Conservation (phyloP, 2,888 invertebrate species). For the Parnassius orleans region DNA sequence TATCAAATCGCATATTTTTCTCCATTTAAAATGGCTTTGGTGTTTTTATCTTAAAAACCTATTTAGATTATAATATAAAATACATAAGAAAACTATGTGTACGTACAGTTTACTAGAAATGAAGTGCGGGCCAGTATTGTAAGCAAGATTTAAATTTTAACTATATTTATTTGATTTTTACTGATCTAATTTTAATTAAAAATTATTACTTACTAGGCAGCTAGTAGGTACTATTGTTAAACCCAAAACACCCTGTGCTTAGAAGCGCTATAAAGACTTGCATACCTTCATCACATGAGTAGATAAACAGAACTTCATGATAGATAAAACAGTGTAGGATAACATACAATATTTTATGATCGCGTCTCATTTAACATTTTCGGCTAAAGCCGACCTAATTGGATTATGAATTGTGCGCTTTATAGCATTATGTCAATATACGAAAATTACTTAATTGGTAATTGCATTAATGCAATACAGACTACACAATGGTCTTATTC, state of each 20-base stretch:
- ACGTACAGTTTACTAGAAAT: constrained; percentile 16
- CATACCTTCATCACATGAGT: too few species aligned
- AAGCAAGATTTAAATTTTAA: constrained; percentile 22
- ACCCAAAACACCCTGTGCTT: constrained; percentile 32
- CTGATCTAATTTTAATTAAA: constrained; percentile 17
- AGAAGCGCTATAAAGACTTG: constrained; percentile 29
- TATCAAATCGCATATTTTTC: not conserved
- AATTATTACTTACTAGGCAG: constrained; percentile 17
- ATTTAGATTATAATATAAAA: constrained; percentile 11
- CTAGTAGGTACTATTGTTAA: constrained; percentile 26
- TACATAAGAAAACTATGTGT: constrained; percentile 17
- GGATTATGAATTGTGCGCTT: constrained; percentile 23
- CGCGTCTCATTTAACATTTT: not conserved
- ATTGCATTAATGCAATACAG: not conserved
- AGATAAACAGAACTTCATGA: too few species aligned
- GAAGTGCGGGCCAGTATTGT: constrained; percentile 21
- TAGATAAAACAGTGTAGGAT: constrained; percentile 7
- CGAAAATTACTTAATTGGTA: constrained; percentile 7
- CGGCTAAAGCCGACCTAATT: constrained; percentile 1
- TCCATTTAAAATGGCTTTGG: not conserved
- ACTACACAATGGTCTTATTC: not conserved
- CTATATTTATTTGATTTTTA: constrained; percentile 17
- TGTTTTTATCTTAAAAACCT: constrained; percentile 10
- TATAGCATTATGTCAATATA: constrained; percentile 18
- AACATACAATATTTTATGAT: too few species aligned